Conservation (phyloP, 2,888 invertebrate genomes). For the Pollenia labialis region DNA sequence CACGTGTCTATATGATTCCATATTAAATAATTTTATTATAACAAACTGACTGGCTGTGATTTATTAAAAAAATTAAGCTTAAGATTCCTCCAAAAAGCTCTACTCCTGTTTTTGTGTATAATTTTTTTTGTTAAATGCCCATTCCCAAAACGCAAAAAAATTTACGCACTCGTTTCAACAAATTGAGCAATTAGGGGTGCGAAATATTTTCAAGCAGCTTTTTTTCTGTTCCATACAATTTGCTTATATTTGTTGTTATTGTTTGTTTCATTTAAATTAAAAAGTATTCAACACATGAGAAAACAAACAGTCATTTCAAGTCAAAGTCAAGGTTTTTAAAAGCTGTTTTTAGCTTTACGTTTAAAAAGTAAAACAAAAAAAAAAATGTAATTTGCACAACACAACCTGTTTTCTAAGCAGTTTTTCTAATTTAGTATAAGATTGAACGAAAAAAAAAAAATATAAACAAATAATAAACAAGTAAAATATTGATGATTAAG, state of each 20-base stretch:
- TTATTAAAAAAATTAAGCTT: too few species aligned
- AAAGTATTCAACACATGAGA: conserved; percentile 17
- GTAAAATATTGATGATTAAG: conserved; percentile 22
- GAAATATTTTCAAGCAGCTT: conserved; percentile 18
- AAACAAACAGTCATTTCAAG: conserved; percentile 83
- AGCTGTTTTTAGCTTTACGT: conserved; percentile 78
- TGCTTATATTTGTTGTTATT: conserved; percentile 24
- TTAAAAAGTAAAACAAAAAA: conserved; percentile 59
- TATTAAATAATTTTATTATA: too few species aligned
- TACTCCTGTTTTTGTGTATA: too few species aligned
- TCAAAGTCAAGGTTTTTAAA: conserved; percentile 84
- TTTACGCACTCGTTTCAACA: background rate
- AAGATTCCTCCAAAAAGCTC: too few species aligned
- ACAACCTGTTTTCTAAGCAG: conserved; percentile 70
- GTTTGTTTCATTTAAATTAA: conserved; percentile 29
- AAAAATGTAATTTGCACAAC: conserved; percentile 67
- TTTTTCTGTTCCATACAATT: conserved; percentile 24
- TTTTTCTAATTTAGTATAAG: conserved; percentile 57
- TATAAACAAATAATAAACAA: conserved; percentile 68
- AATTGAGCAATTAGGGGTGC: background rate
- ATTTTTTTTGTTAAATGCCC: too few species aligned
- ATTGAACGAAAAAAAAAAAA: conserved; percentile 30
- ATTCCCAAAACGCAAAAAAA: background rate
- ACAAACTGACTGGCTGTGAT: too few species aligned
- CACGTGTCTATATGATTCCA: too few species aligned